Evolutionary conservation across 2,888 invertebrate genomes (phyloP), one percentile per base, ranked within the genome.

Genomic region (Brachypalpus laphriformis): DNA sequence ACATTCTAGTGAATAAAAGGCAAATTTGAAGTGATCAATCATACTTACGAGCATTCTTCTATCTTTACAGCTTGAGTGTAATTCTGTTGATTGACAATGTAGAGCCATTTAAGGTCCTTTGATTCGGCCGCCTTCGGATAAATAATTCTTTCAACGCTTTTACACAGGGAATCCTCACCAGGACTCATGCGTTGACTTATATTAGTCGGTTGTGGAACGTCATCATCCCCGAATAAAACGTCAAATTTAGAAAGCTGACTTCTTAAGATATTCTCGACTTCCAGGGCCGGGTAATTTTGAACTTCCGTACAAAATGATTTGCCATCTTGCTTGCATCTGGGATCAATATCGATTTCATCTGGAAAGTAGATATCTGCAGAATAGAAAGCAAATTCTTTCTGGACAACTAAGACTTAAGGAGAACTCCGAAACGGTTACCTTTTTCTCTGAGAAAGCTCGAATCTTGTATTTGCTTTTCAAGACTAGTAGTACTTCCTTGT

Each of bases 31-130:
- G n/a, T 37, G 37, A 11, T 16, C 16, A 7, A 7, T 47, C 9
- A n/a, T 66, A 94, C 95, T 94, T 91, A 96, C 96, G 90, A 85
- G 93, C 97, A 97, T 82, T 94, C 93, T 91, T 97, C 96, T 0
- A 96, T 94, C 51, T 94, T 93, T 51, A 96, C 94, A 16, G 95
- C 95, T 91, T 97, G 97, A 11, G 94, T 92, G 56, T 94, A 94
- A 1, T 93, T 91, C 0, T 93, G 93, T 18, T 94, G 93, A 89
- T 97, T 96, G 1, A 96, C 92, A 20, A 97, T 94, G 65, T 93
- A 93, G 87, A 94, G 93, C 95, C 95, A 96, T 82, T 94, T 93
- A 9, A 93, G 93, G n/a, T 94, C 92, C 83, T 93, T 92, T 65
- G 94, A 95, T 75, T 93, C 90, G 0, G 94, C 95, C 0, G 93